Evolutionary conservation across 2,888 invertebrate genomes (phyloP).

Genomic region (Cephus spinipes): DNA sequence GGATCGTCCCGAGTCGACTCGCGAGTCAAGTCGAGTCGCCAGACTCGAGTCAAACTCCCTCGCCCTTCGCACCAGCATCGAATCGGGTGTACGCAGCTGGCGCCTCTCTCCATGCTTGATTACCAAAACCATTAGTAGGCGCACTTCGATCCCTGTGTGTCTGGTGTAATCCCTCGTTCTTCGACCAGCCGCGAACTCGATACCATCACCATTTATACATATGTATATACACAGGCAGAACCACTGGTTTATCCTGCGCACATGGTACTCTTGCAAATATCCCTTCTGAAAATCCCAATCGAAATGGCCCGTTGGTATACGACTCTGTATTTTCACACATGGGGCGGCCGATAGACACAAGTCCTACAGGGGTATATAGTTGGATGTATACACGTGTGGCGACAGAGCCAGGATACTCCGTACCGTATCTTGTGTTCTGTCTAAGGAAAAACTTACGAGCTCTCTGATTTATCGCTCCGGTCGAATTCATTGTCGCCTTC

Average conservation of each 20-base stretch:
- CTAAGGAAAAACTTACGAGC: background rate
- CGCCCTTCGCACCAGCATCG: background rate
- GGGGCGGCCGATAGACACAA: background rate
- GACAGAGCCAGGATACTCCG: background rate
- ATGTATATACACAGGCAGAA: background rate
- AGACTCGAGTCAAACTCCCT: background rate
- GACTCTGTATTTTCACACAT: background rate
- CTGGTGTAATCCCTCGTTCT: slow-evolving; percentile 5
- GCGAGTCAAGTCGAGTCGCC: slow-evolving; percentile 19
- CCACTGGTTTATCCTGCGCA: background rate
- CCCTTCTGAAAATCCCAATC: background rate
- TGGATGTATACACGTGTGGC: background rate
- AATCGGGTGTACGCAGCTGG: slow-evolving; percentile 4
- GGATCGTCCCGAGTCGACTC: slow-evolving; percentile 38
- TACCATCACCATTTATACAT: background rate
- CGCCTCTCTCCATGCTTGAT: slow-evolving; percentile 1
- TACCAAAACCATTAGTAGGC: slow-evolving; percentile 6
- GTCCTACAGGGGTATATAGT: background rate
- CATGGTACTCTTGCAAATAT: slow-evolving; percentile 3
- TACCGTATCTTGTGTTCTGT: background rate
- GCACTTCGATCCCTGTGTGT: background rate
- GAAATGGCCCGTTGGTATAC: background rate
- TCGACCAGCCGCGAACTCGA: background rate
- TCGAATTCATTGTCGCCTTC: background rate
- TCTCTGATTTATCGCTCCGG: background rate